Evolutionary conservation across 92 coral and sea anemone species (phyloP).

Genomic region (Paramuricea clavata): DNA sequence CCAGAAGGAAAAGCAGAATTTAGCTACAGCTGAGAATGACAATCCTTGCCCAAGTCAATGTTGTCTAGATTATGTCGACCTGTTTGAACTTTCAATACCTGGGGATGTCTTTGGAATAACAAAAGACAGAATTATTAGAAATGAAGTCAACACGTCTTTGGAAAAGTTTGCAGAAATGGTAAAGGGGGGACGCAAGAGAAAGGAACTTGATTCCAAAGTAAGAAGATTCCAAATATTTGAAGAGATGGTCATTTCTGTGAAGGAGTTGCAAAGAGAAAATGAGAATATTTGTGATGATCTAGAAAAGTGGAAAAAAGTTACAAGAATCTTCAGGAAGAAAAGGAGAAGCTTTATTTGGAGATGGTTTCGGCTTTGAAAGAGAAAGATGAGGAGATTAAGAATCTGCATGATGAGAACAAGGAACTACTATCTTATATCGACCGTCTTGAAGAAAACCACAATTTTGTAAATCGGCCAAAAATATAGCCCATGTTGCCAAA

Average conservation of each 20-base stretch:
- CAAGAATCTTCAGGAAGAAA: conserved; percentile 44
- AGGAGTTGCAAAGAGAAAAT: too few species aligned
- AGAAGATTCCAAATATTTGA: conserved; percentile 70
- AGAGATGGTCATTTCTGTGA: too few species aligned
- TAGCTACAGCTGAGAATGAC: background rate
- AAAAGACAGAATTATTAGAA: conserved; percentile 43
- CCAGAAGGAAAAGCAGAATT: conserved; percentile 14
- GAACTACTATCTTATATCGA: conserved; percentile 48
- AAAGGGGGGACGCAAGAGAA: conserved; percentile 46
- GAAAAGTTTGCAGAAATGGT: conserved; percentile 67
- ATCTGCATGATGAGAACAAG: conserved; percentile 56
- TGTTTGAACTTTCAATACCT: too few species aligned
- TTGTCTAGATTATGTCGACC: conserved; percentile 50
- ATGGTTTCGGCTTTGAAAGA: conserved; percentile 56
- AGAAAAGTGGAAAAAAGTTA: conserved; percentile 59
- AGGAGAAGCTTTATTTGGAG: conserved; percentile 57
- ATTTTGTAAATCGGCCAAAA: conserved; percentile 49
- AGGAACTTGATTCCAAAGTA: conserved; percentile 56
- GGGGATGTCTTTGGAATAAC: too few species aligned
- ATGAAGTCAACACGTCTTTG: conserved; percentile 52
- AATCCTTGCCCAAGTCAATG: conserved; percentile 3
- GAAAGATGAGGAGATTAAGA: conserved; percentile 52
- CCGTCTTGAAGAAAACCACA: conserved; percentile 41
- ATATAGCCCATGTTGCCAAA: conserved; percentile 53
- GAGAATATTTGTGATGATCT: too few species aligned